phyloP scores from a whole-genome alignment of 2,113 vertebrate genomes.

The Phaetusa simplex region DNA sequence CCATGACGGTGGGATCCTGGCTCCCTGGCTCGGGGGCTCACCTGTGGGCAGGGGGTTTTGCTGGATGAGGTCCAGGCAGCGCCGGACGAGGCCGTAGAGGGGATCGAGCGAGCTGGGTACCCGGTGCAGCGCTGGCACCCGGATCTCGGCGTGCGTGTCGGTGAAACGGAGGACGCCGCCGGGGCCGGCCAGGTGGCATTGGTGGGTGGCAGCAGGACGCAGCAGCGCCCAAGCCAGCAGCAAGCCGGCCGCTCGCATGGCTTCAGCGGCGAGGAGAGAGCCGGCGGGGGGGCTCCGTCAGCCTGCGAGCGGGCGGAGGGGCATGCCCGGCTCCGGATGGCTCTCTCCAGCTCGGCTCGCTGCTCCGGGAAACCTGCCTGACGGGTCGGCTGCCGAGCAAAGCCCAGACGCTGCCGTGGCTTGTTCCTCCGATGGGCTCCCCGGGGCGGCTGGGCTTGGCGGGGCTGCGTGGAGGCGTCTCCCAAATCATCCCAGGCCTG shows the following conservation, averaged over 20 bases:
- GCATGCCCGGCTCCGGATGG: background rate
- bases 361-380: slow-evolving; percentile 64
- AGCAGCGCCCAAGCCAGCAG: background rate
- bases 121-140: slow-evolving; percentile 49
- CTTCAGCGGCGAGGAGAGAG: background rate
- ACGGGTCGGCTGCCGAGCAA: slow-evolving; percentile 56
- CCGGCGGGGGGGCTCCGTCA: background rate
- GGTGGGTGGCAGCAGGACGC: background rate
- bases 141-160: slow-evolving; percentile 29
- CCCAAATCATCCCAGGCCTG: slow-evolving; percentile 32
- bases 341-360: background rate
- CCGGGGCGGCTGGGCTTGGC: slow-evolving; percentile 27
- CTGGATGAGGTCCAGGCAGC: slow-evolving; percentile 75
- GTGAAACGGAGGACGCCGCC: slow-evolving; percentile 42
- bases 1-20: rapidly evolving
- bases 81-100: slow-evolving; percentile 67
- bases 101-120: slow-evolving; percentile 60
- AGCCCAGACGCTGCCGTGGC: slow-evolving; percentile 57
- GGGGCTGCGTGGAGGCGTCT: slow-evolving; percentile 43
- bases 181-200: background rate
- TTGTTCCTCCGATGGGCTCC: slow-evolving; percentile 4
- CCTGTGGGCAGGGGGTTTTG: slow-evolving; percentile 77
- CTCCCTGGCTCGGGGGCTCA: background rate
- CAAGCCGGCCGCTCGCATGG: background rate
- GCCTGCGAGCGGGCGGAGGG: background rate